Percentiles rank a stretch among this genome's conserved stretches.
Conservation (phyloP, 2,797 vertebrate species). For the Gephyroberyx darwinii region DNA sequence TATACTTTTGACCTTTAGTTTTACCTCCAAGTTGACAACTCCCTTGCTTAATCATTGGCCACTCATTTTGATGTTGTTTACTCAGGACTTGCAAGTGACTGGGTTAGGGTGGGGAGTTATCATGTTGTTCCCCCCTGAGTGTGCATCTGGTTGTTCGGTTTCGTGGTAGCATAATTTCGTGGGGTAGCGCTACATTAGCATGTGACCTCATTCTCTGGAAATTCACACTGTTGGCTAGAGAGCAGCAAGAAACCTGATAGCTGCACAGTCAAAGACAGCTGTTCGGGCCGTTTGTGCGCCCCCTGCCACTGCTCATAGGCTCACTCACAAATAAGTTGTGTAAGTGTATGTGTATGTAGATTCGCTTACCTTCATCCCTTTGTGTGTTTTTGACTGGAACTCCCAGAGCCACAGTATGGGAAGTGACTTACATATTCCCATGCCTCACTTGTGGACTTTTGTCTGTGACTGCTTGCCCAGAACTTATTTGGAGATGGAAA, state of each 20-base stretch:
- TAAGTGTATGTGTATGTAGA: conserved; percentile 10
- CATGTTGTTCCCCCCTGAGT: conserved; percentile 23
- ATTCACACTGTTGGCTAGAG: conserved; percentile 76
- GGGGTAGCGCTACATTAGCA: conserved; percentile 57
- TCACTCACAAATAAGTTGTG: conserved; percentile 10
- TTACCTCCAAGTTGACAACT: conserved; percentile 22
- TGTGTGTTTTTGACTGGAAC: conserved; percentile 1
- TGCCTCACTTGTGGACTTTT: conserved; percentile 4
- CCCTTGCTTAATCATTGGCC: conserved; percentile 6
- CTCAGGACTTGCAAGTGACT: conserved; percentile 7
- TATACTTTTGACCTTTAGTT: neutral
- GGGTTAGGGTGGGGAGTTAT: conserved; percentile 3
- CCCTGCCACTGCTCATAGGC: conserved; percentile 42
- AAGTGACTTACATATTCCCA: neutral
- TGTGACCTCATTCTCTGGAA: conserved; percentile 83
- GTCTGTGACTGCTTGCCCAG: conserved; percentile 13
- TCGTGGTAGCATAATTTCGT: conserved; percentile 62
- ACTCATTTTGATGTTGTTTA: conserved; percentile 50
- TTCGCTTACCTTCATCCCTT: neutral
- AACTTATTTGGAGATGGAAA: conserved; percentile 46
- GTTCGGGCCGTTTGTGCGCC: conserved; percentile 60
- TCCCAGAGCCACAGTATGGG: neutral
- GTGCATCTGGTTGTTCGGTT: conserved; percentile 62
- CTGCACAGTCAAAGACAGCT: conserved; percentile 72
- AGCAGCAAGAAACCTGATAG: conserved; percentile 79